Percentiles rank a stretch among this genome's conserved stretches.
phyloP scores from a whole-genome alignment of 92 coral and sea anemone species.

The Palythoa grandis region DNA sequence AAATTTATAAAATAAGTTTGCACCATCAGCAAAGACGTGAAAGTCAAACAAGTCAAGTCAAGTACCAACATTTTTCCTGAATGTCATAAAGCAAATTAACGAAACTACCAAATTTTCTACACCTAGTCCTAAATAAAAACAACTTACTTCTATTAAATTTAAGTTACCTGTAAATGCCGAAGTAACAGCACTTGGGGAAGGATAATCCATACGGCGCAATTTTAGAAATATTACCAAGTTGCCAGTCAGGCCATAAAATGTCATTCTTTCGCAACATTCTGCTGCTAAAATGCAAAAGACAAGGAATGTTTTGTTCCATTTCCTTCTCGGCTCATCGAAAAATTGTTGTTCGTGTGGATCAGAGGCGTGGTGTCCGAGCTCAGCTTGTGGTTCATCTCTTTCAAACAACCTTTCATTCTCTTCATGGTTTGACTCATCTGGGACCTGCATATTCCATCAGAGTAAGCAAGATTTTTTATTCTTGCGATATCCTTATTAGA shows the following conservation, averaged over 20 bases:
- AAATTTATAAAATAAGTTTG: no score
- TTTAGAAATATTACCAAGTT: constrained; percentile 70
- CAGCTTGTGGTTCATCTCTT: neutral
- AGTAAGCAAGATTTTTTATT: no score
- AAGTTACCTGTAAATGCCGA: constrained; percentile 74
- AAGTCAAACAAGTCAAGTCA: no score
- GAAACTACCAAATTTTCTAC: no score
- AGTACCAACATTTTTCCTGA: no score
- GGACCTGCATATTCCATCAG: neutral
- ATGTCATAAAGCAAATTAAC: no score
- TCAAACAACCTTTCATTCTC: neutral
- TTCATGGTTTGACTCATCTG: neutral
- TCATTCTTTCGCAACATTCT: constrained; percentile 86
- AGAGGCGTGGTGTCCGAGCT: neutral
- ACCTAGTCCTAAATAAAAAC: no score
- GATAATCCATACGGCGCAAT: constrained; percentile 44
- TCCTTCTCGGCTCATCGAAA: neutral
- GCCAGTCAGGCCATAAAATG: constrained; percentile 84
- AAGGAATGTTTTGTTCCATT: constrained; percentile 41
- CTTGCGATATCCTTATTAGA: no score
- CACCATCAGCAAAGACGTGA: no score
- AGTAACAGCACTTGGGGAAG: constrained; percentile 72
- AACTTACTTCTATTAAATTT: neutral
- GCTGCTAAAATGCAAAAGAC: constrained; percentile 71
- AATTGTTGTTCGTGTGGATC: neutral